Evolutionary conservation across 2,888 invertebrate genomes (phyloP).

Genomic region (Nasonovia ribisnigri): DNA sequence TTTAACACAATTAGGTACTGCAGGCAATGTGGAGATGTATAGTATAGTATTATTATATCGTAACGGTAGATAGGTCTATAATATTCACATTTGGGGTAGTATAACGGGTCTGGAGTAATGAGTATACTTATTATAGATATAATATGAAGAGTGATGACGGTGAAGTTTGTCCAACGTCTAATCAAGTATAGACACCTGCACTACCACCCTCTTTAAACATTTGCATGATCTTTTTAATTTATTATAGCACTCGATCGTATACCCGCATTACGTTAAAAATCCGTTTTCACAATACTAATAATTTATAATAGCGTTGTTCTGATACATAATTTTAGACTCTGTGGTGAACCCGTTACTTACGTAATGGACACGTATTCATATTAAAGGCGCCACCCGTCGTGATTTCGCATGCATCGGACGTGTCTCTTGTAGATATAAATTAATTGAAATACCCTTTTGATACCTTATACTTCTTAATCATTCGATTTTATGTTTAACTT

Average conservation of each 20-base stretch:
- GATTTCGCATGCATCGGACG: background rate
- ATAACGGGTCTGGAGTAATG: background rate
- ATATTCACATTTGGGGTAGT: too few relatives aligned
- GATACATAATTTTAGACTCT: background rate
- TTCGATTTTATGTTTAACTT: background rate
- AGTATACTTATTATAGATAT: background rate
- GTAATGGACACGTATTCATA: background rate
- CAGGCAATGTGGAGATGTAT: too few relatives aligned
- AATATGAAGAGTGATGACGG: background rate
- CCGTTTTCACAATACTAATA: background rate
- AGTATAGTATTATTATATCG: too few relatives aligned
- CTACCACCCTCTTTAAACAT: background rate
- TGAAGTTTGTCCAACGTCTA: background rate
- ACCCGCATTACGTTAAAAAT: background rate
- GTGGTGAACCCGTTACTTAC: background rate
- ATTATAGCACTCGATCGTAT: background rate
- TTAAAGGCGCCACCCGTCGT: background rate
- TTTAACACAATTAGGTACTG: background rate
- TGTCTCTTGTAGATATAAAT: background rate
- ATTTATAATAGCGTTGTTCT: background rate
- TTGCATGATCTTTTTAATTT: background rate
- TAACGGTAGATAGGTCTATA: too few relatives aligned
- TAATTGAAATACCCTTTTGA: background rate
- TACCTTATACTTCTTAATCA: background rate
- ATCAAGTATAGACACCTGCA: background rate